These are phyloP conservation scores for Aramus guarauna DNA, from an alignment of 2,113 vertebrate species.

Conservation along the genomic window DNA sequence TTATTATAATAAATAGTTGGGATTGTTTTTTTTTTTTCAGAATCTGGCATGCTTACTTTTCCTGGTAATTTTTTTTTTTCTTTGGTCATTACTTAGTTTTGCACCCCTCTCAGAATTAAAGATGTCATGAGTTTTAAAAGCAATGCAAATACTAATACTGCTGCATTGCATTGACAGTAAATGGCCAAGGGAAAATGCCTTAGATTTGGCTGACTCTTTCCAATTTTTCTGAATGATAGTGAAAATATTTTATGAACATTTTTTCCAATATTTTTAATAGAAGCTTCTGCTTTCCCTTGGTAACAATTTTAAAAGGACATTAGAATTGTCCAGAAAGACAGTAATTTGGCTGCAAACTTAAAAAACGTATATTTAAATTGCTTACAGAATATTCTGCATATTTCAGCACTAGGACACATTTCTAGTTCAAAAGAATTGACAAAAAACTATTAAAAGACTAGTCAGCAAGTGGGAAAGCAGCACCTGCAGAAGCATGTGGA, in stretches of 20 bases:
- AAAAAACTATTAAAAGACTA: background rate
- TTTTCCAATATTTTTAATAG: background rate
- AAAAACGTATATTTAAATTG: background rate
- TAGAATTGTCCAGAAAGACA: background rate
- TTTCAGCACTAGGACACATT: background rate
- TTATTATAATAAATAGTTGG: background rate
- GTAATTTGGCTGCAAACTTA: background rate
- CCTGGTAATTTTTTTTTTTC: background rate
- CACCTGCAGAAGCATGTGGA: background rate
- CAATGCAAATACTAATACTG: background rate
- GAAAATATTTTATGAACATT: background rate
- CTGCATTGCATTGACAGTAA: background rate
- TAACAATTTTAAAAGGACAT: background rate
- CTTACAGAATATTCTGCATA: background rate
- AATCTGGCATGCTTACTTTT: background rate
- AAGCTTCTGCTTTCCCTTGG: fast-evolving
- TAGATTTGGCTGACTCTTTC: background rate
- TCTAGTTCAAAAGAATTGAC: background rate
- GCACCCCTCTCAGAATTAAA: background rate
- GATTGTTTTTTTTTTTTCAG: background rate
- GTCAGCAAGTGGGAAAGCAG: background rate
- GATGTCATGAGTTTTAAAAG: background rate
- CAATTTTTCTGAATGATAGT: background rate
- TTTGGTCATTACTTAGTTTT: background rate
- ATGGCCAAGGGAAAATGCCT: background rate